Evolutionary conservation across 2,113 vertebrate genomes (phyloP), one percentile per base, ranked within the genome.

Genomic region (Myiagra hebetior): DNA sequence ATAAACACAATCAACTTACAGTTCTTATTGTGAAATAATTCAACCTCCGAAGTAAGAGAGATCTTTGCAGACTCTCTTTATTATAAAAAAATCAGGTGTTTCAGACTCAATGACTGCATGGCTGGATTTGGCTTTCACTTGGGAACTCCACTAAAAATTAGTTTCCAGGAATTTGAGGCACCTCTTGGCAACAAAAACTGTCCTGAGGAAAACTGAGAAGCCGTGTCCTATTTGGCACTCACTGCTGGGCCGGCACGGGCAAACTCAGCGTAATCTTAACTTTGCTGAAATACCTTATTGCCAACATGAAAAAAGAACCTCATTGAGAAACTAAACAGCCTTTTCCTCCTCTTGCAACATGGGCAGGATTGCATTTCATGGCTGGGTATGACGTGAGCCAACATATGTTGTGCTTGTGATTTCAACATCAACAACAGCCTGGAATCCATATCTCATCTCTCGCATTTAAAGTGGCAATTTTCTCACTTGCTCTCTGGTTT

Each of bases 331-430:
- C 82, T 7, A 4, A 60, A 14, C 59, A 84, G 83, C 68, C 46
- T 85, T 11, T 50, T 93, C 82, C 75, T 91, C 35, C 72, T 77
- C 85, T 95, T 94, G 91, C 94, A 73, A 86, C 83, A 93, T 1
- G 0, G n/a, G 68, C 1, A 74, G 65, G 87, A 62, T 93, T 74
- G 80, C 63, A 63, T 55, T 88, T 80, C 95, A 56, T 17, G 52
- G 37, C 21, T 26, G 39, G 82, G 44, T 19, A 49, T 30, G 81
- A 83, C 13, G 47, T 79, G 85, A 85, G 80, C 37, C 72, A 76
- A 24, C 91, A 57, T 23, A 49, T 63, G 88, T 22, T 26, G 2
- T 55, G 63, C 72, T 56, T 23, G 44, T 6, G 77, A 92, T 96
- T 97, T 69, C 80, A 78, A 84, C 81, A 96, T 77, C 62, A 56